Evolutionary conservation across 2,797 vertebrate genomes (phyloP).

Genomic region (Micropoecilia bifurca): DNA sequence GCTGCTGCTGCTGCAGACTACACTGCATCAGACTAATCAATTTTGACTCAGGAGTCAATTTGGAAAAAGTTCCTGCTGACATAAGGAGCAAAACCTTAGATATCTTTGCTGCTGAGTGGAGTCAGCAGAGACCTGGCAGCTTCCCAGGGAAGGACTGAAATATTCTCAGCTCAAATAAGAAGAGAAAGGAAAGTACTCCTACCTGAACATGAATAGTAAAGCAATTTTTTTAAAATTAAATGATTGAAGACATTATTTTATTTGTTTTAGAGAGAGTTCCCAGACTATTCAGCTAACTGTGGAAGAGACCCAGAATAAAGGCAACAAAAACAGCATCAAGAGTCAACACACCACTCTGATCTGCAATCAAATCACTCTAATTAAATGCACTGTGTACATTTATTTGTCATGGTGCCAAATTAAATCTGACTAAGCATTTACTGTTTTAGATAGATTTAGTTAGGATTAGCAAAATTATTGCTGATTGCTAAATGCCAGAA

Average conservation of each 20-base stretch:
- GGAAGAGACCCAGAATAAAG: neutral
- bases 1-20: conserved; percentile 33
- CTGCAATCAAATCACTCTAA: neutral
- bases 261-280: neutral
- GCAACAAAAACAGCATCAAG: neutral
- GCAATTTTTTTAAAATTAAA: neutral
- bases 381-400: neutral
- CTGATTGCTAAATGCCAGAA: neutral
- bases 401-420: neutral
- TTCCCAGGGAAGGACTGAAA: conserved; percentile 29
- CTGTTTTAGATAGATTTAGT: neutral
- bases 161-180: conserved; percentile 28
- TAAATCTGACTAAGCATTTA: neutral
- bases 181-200: neutral
- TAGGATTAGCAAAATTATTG: neutral
- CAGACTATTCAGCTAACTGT: neutral
- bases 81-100: conserved; percentile 30
- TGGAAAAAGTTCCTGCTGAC: conserved; percentile 53
- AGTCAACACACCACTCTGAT: neutral
- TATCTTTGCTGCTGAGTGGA: conserved; percentile 16
- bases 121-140: conserved; percentile 42
- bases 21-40: conserved; percentile 53
- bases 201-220: neutral
- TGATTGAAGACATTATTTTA: neutral
- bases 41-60: conserved; percentile 51